Base-by-base conservation (phyloP, 2,888 invertebrate species). In the Hypolimnas misippus region DNA sequence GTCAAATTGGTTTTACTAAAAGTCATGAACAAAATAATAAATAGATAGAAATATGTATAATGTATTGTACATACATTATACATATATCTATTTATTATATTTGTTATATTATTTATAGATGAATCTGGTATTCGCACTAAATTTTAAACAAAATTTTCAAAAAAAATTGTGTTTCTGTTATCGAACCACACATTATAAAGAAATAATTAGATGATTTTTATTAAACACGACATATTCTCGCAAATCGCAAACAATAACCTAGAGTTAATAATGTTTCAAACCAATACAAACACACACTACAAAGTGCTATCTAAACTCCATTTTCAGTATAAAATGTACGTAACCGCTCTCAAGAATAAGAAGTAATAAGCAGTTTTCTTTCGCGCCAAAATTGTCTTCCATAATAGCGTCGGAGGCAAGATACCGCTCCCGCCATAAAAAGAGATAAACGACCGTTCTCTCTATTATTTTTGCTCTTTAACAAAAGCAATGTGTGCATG, bases 341-440 rank as follows among this genome's bases (percentile, higher is more conserved):
- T 66, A 69, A 72, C 57, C 78, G 81, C 79, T 77, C 78, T 78
- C 84, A 83, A 87, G 89, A 91, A 89, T 89, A 86, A 87, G 87
- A 85, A 86, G 89, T 90, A 90, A 91, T 92, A 91, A 92, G 90
- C 91, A 90, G 89, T 91, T 89, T 90, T 91, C 90, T 90, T 92
- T 91, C 87, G 89, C 90, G 90, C 90, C 89, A 89, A 91, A 92
- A 92, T 91, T 90, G 92, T 91, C 89, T 84, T 80, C 89, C 89
- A 91, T 91, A 89, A 92, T 90, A 89, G 89, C 91, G 85, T 81
- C 84, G 87, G 81, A 81, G 83, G 82, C 79, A 79, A 90, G 91
- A 92, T 92, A 92, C 89, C 89, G 87, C 75, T 77, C 80, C 80
- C 84, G 89, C 87, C 89, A 89, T 92, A 92, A 92, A 92, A 89